phyloP scores from a whole-genome alignment of 2,888 invertebrate genomes.

The Noctua janthina region DNA sequence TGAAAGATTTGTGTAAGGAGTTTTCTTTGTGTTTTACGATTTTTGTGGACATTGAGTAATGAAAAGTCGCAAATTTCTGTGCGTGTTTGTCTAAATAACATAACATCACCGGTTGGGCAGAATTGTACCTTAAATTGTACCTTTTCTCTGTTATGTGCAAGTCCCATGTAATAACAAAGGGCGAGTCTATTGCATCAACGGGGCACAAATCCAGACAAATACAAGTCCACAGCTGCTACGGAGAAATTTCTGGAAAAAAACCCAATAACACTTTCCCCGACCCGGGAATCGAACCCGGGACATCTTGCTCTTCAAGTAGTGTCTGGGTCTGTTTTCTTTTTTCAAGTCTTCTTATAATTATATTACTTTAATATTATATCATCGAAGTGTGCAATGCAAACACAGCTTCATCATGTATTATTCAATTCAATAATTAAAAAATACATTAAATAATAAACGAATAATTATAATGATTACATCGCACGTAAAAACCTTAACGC shows the following conservation, averaged over 20 bases:
- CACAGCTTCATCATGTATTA: conserved; percentile 12
- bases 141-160: not conserved
- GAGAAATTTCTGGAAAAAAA: too few relatives aligned
- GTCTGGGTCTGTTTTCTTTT: not conserved
- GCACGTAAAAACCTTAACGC: conserved; percentile 21
- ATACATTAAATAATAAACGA: not conserved
- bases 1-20: conserved; percentile 2
- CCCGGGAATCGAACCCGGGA: not conserved
- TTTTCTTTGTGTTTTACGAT: not conserved
- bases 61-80: not conserved
- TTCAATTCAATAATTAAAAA: not conserved
- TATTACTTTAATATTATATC: not conserved
- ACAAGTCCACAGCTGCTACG: too few relatives aligned
- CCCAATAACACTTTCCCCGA: not conserved
- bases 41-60: not conserved
- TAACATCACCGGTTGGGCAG: not conserved
- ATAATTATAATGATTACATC: conserved; percentile 4
- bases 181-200: too few relatives aligned
- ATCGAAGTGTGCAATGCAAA: not conserved
- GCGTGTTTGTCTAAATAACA: not conserved
- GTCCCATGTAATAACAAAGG: not conserved
- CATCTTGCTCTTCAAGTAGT: not conserved
- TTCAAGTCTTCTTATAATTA: not conserved
- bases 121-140: not conserved
- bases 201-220: not conserved